Base-by-base conservation (phyloP, 1,140 invertebrate species). In the Wiebesia pumilae region DNA sequence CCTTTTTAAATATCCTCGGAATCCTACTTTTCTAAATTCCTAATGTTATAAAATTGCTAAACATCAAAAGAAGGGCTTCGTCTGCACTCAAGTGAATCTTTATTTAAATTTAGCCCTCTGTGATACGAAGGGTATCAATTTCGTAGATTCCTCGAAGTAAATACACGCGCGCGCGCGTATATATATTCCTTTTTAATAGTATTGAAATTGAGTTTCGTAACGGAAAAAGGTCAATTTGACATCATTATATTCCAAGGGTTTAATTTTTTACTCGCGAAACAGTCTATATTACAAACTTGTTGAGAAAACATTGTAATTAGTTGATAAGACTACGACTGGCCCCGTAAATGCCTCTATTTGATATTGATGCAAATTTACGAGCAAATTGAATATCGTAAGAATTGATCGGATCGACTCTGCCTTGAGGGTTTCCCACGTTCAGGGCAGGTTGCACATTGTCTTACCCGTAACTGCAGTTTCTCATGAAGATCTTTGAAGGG, bases 361-460 rank as follows among this genome's bases (percentile, higher is more conserved):
- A 75, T 21, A 21, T 75, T 43, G 38, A 43, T 75, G 71, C 6
- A 43, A 75, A 75, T 43, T 43, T 75, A 75, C n/a, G 40, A 43
- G 71, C 24, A 75, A 43, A 43, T 75, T 75, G 24, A 75, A 43
- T 75, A 43, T 10, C 7, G 3, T n/a, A 75, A 75, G 27, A 21
- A 75, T 43, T n/a, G 38, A 43, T 75, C 69, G 19, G 33, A 27
- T 27, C 24, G 69, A 71, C 14, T 21, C 40, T 35, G 3, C 9
- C 69, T 71, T n/a, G 0, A 9, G 24, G 27, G 40, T 75, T 75
- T 75, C 71, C 71, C 71, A 75, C 71, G 38, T 75, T 75, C 71
- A 38, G 24, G 27, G 38, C 38, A 43, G 38, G 71, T 75, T 75
- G 40, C 40, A 75, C 71, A 75, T 75, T 43, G 71, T 40, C 19